Percentiles rank a stretch among this genome's conserved stretches.
These are phyloP conservation scores for Hyles lineata DNA, from an alignment of 2,888 invertebrate species.

Conservation along the genomic window DNA sequence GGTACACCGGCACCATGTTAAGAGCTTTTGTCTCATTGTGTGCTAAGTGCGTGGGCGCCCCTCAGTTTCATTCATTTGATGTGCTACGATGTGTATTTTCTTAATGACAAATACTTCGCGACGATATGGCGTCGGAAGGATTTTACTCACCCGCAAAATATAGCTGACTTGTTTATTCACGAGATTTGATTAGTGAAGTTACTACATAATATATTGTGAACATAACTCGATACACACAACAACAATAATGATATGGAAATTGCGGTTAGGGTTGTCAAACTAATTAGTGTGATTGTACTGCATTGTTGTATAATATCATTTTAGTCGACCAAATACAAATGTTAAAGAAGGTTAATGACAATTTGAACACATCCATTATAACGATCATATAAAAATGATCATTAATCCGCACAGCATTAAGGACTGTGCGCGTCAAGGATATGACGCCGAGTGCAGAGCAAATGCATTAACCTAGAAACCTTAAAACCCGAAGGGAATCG, in stretches of 20 bases:
- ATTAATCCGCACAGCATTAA: constrained; percentile 12
- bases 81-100: constrained; percentile 63
- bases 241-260: constrained; percentile 13
- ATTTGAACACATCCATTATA: constrained; percentile 15
- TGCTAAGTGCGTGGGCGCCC: constrained; percentile 71
- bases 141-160: constrained; percentile 4
- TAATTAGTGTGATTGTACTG: background rate
- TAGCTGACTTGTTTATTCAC: background rate
- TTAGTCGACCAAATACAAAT: background rate
- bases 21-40: constrained; percentile 73
- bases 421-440: constrained; percentile 28
- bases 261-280: background rate
- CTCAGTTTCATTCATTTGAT: constrained; percentile 74
- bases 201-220: background rate
- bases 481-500: constrained; percentile 13
- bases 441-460: constrained; percentile 9
- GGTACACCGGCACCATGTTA: constrained; percentile 57
- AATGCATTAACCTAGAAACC: constrained; percentile 31
- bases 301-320: background rate
- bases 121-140: constrained; percentile 46
- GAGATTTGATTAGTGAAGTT: background rate
- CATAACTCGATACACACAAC: background rate
- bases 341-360: constrained; percentile 18
- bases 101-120: constrained; percentile 67
- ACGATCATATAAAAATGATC: constrained; percentile 15